phyloP scores from a whole-genome alignment of 1,140 invertebrate species.

The Neotoxoptera formosana region DNA sequence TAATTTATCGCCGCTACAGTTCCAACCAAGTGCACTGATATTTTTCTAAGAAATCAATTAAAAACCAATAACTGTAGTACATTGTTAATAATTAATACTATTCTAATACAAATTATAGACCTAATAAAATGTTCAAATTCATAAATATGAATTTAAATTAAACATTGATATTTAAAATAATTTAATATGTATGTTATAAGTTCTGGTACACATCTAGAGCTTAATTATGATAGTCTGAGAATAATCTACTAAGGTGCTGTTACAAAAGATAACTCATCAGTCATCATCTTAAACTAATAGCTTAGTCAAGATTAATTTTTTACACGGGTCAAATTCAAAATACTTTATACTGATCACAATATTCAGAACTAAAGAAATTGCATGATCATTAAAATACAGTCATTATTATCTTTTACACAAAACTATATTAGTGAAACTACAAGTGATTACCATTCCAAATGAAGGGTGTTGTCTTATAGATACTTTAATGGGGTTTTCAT shows the following conservation, averaged over 20 bases:
- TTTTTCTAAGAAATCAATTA: conserved; percentile 33
- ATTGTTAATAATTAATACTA: no score
- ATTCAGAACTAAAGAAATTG: neutral
- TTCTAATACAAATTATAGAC: no score
- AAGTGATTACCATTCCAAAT: conserved; percentile 22
- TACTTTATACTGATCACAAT: neutral
- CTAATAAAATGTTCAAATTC: no score
- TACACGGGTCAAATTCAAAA: no score
- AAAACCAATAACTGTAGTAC: neutral
- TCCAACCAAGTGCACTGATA: conserved; percentile 31
- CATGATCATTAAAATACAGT: neutral
- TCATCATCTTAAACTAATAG: no score
- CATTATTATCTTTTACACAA: neutral
- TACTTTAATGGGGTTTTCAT: neutral
- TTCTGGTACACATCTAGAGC: no score
- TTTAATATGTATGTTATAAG: neutral
- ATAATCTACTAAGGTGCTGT: no score
- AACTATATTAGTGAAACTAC: neutral
- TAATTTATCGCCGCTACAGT: conserved; percentile 13
- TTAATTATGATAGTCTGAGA: no score
- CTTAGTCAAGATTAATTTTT: no score
- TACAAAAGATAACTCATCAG: neutral
- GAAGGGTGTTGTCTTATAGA: neutral
- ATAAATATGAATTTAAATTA: no score
- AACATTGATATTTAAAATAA: no score